Percentiles rank a stretch among this genome's conserved stretches.
These are phyloP conservation scores for Drosophila neocordata DNA, from an alignment of 1,140 invertebrate species.

Conservation along the genomic window DNA sequence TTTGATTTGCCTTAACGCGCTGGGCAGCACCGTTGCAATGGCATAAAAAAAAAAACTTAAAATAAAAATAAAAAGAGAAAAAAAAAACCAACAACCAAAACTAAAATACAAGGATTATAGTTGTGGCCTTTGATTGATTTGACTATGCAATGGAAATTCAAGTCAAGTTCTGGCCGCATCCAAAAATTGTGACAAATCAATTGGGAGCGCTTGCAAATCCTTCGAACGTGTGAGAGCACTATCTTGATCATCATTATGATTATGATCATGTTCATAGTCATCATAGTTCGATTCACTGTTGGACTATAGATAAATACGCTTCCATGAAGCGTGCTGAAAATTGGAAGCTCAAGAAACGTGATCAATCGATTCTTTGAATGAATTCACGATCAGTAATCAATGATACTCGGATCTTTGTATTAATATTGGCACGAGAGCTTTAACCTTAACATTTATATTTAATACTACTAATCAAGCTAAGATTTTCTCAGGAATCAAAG, in stretches of 20 bases:
- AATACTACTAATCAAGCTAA: too few relatives aligned
- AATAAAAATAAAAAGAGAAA: background rate
- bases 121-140: conserved; percentile 52
- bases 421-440: too few relatives aligned
- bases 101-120: conserved; percentile 12
- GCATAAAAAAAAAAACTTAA: background rate
- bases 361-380: background rate
- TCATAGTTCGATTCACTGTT: too few relatives aligned
- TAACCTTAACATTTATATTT: too few relatives aligned
- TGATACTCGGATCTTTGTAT: too few relatives aligned
- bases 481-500: too few relatives aligned
- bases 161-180: conserved; percentile 29
- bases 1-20: conserved; percentile 7
- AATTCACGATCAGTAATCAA: too few relatives aligned
- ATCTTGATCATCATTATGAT: background rate
- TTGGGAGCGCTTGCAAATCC: conserved; percentile 48
- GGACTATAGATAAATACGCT: background rate
- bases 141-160: conserved; percentile 54
- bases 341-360: background rate
- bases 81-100: background rate
- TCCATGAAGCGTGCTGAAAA: background rate
- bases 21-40: conserved; percentile 9
- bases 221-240: conserved; percentile 11
- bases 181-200: conserved; percentile 65
- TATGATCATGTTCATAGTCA: background rate